A percentile compares a stretch with the other conserved stretches of the same genome.
phyloP scores from a whole-genome alignment of 2,113 vertebrate species.

The Carettochelys insculpta region DNA sequence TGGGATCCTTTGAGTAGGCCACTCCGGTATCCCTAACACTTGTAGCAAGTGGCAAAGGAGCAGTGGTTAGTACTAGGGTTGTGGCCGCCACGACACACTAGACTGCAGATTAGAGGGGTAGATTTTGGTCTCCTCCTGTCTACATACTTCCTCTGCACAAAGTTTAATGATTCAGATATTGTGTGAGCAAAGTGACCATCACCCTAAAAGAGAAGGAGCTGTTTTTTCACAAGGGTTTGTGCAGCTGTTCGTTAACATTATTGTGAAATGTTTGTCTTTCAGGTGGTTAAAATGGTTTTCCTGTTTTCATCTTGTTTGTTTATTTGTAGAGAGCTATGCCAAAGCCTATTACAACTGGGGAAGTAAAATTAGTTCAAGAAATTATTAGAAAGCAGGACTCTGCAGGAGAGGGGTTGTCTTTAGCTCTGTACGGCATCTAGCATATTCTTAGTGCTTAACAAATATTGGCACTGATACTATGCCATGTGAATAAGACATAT shows the following conservation, averaged over 20 bases:
- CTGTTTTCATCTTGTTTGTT: neutral
- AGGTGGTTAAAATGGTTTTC: neutral
- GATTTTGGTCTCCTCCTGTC: neutral
- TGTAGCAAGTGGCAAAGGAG: neutral
- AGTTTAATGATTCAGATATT: neutral
- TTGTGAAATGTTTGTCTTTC: neutral
- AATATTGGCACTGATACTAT: neutral
- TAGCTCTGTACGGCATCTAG: neutral
- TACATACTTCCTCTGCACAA: neutral
- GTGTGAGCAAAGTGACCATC: neutral
- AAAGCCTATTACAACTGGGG: neutral
- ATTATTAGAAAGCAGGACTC: neutral
- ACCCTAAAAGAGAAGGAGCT: fast-evolving
- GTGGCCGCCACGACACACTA: neutral
- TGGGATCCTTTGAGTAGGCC: neutral
- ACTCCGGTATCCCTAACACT: neutral
- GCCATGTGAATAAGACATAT: neutral
- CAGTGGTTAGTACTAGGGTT: neutral
- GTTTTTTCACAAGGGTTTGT: neutral
- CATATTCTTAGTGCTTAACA: neutral
- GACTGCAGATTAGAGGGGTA: neutral
- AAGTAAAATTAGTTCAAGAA: neutral
- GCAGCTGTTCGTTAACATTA: fast-evolving
- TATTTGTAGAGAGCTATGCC: neutral
- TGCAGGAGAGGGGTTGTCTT: neutral